Base-by-base conservation (phyloP, 2,797 vertebrate genomes). In the Thunnus albacares region DNA sequence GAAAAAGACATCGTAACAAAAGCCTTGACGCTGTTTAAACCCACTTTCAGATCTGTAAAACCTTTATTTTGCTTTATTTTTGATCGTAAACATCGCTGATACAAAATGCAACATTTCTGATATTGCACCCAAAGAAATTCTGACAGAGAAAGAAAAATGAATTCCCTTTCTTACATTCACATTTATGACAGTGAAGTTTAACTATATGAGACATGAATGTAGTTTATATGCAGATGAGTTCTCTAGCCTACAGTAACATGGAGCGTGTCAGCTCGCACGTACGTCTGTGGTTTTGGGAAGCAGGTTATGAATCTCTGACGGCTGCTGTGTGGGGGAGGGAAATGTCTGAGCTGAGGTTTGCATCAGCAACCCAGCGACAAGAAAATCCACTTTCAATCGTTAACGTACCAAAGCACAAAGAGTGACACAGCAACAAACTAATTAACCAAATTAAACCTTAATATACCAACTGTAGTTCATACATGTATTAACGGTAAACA, bases 261-360 rank as follows among this genome's bases (percentile, higher is more conserved):
- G 24, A 24, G 24, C 24, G 28, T 78, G 60, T 10, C 2, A 3
- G 3, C 2, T 1, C 26, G 65, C 60, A 70, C 53, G 79, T 80
- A 55, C 47, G 35, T 35, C 11, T 55, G 35, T 4, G 2, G 14
- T 11, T 38, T 22, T 5, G 11, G 33, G 55, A 47, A 2, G 35
- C 9, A 56, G 22, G 26, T 18, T 41, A 35, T 71, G 72, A 84
- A 62, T 70, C 43, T 22, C 24, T 51, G 1, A 24, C 66, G 28
- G 41, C 45, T 18, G 10, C 20, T 33, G 38, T 5, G 76, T 77
- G 85, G 79, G 82, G 82, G 81, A 71, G 64, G 82, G 84, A 35
- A 14, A 26, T 7, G 1, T 45, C 28, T 51, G 6, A 26, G 1
- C 13, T 11, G 3, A 24, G 4, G 20, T 33, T 41, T 58, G 1